Conservation (phyloP, 2,888 invertebrate species). For the Brachyptera risi region DNA sequence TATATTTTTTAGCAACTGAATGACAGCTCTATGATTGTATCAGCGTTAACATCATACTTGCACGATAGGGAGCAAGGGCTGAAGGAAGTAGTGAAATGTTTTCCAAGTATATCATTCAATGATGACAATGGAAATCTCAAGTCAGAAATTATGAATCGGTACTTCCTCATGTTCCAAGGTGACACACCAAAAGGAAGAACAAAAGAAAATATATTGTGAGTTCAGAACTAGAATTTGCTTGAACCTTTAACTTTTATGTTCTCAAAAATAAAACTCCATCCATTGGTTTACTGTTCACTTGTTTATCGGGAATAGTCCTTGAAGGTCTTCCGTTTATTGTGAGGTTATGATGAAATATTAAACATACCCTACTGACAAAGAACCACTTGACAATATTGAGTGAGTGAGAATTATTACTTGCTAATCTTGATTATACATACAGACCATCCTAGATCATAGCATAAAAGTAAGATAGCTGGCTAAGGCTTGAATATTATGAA, state of each 20-base stretch:
- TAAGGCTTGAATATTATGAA: no score
- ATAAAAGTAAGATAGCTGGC: no score
- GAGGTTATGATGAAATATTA: no score
- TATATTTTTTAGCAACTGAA: slow-evolving; percentile 65
- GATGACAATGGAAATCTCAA: slow-evolving; percentile 64
- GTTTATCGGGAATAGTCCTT: no score
- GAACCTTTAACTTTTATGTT: slow-evolving; percentile 8
- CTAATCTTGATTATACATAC: no score
- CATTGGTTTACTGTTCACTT: no score
- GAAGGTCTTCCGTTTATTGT: no score
- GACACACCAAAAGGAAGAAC: slow-evolving; percentile 45
- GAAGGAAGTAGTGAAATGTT: slow-evolving; percentile 67
- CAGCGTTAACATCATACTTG: slow-evolving; percentile 75
- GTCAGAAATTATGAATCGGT: slow-evolving; percentile 79
- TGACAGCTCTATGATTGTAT: slow-evolving; percentile 93
- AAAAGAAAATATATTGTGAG: slow-evolving; percentile 42
- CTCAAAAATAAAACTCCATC: background rate
- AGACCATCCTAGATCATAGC: no score
- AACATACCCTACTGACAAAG: no score
- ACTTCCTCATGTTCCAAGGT: slow-evolving; percentile 78
- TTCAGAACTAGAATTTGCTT: no score
- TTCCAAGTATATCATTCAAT: slow-evolving; percentile 64
- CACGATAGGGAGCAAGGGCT: slow-evolving; percentile 57
- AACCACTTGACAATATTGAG: no score
- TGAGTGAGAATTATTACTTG: no score